phyloP scores from a whole-genome alignment of 23 tunicate genomes.

The Styela clava region DNA sequence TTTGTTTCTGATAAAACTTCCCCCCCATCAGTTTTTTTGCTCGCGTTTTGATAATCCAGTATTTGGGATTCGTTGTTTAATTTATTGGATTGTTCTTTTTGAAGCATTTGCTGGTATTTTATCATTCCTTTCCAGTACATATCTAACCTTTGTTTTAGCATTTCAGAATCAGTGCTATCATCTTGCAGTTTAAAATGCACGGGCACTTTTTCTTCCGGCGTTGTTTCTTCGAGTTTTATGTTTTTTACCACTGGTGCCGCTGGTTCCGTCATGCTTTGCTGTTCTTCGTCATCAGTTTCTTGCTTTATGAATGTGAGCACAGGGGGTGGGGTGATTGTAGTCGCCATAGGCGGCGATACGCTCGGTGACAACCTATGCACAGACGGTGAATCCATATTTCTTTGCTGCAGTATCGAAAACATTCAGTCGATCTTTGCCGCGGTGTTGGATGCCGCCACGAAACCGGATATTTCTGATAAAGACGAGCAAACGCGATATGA shows the following conservation, averaged over 20 bases:
- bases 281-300: neutral
- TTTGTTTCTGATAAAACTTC: conserved; percentile 14
- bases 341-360: neutral
- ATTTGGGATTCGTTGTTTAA: neutral
- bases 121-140: conserved; percentile 32
- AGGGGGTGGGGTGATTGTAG: neutral
- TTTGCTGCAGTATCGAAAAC: conserved; percentile 12
- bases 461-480: neutral
- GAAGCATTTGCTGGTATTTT: conserved; percentile 31
- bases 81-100: neutral
- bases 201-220: neutral
- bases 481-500: neutral
- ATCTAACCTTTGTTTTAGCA: conserved; percentile 17
- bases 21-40: neutral
- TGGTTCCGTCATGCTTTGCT: neutral
- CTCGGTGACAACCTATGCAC: conserved; percentile 6
- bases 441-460: conserved; percentile 5
- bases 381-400: conserved; percentile 10
- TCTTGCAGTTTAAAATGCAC: neutral
- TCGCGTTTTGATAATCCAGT: neutral
- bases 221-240: neutral
- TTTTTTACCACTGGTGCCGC: neutral
- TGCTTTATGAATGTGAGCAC: neutral
- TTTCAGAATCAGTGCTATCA: neutral
- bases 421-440: conserved; percentile 5